phyloP scores from a whole-genome alignment of 1,140 invertebrate genomes.

The Bombus vancouverensis region DNA sequence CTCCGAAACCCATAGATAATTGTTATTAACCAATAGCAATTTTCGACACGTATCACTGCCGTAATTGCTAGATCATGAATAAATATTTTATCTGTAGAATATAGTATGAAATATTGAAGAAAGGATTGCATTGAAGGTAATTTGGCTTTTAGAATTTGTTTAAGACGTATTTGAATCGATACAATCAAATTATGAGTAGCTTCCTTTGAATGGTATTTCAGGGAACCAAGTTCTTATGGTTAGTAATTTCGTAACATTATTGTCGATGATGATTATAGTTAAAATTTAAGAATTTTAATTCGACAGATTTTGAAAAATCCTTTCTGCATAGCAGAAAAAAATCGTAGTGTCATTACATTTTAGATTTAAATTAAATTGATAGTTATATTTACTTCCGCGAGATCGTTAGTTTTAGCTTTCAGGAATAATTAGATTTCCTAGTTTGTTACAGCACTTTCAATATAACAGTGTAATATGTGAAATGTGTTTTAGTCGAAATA shows the following conservation, averaged over 20 bases:
- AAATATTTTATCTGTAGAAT: constrained; percentile 9
- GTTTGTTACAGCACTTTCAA: no score
- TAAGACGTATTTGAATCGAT: not conserved
- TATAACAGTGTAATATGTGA: no score
- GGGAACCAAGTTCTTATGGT: not conserved
- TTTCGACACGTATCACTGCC: constrained; percentile 34
- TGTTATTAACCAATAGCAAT: constrained; percentile 37
- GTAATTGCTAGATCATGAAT: constrained; percentile 7
- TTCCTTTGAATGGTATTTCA: constrained; percentile 9
- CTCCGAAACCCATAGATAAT: constrained; percentile 34
- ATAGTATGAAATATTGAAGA: not conserved
- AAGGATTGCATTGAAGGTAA: not conserved
- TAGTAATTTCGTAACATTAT: not conserved
- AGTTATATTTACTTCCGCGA: not conserved
- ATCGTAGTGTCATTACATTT: not conserved
- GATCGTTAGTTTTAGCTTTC: not conserved
- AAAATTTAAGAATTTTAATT: not conserved
- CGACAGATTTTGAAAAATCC: constrained; percentile 1
- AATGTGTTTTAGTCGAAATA: no score
- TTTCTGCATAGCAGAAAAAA: not conserved
- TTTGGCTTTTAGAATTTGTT: not conserved
- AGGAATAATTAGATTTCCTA: no score
- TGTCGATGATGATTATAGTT: not conserved
- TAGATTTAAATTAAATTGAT: not conserved
- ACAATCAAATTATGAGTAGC: not conserved